Evolutionary conservation across 2,113 vertebrate species (phyloP), one percentile per base, ranked within the genome.

Genomic region (Chamaea fasciata): DNA sequence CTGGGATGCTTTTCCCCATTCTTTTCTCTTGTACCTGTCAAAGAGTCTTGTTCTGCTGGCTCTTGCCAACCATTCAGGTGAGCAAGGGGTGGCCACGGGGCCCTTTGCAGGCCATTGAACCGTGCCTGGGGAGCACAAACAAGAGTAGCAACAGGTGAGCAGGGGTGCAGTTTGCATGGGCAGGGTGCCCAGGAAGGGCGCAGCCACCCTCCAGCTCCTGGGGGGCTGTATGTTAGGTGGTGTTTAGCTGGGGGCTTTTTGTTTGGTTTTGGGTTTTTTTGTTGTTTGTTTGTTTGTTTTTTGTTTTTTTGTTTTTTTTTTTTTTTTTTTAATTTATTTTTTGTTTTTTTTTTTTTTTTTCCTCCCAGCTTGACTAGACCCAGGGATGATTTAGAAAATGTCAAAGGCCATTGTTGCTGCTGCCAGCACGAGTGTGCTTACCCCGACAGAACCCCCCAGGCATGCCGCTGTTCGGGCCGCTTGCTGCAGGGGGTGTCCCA

Each of bases 311-410:
- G n/a, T n/a, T n/a, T n/a, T n/a, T n/a, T n/a, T n/a, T n/a, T n/a
- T n/a, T n/a, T n/a, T n/a, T n/a, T n/a, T n/a, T n/a, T n/a, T n/a
- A n/a, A n/a, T n/a, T n/a, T n/a, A n/a, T n/a, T n/a, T 39, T 39
- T 1, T 1, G 37, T 39, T 39, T 1, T 1, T 39, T 39, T 1
- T 1, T 39, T 39, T 1, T 1, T 62, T 44, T 24, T 13, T 2
- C 3, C n/a, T n/a, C 9, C 14, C 33, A 33, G 1, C 8, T 55
- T 33, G 22, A 15, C 33, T 6, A 44, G 33, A 13, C 12, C 13
- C 12, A 46, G 22, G 28, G 21, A 46, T 21, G 9, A 7, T 28
- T 37, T 11, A 4, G 9, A 33, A 18, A 10, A 8, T 3, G 0
- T 20, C 10, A 5, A 44, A 62, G 30, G 39, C 56, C 21, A 15